Evolutionary conservation across 2,113 vertebrate species (phyloP), one percentile per base, ranked within the genome.

Genomic region (Ammodytes marinus): DNA sequence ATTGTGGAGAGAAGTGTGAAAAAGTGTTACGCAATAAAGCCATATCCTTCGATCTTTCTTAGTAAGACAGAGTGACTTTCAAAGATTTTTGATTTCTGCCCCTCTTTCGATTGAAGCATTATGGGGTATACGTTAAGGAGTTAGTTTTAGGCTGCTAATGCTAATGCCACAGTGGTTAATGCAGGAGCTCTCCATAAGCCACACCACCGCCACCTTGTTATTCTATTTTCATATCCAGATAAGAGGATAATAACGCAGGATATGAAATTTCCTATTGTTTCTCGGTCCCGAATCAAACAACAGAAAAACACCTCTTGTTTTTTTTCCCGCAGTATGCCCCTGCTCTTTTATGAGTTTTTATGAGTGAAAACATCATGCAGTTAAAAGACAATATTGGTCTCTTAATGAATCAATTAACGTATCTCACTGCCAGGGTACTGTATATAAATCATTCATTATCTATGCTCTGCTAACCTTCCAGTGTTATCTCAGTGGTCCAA

Each of bases 251-350:
- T 90, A 89, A 81, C 37, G 19, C 13, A n/a, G 45, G 54, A 90
- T 87, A 86, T 89, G 84, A 93, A 90, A 91, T 91, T 75, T 75
- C 76, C 66, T 43, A 86, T 94, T 93, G 88, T 90, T 92, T 89
- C 27, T 92, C 84, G 79, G 59, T 81, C 9, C 55, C 0, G 59
- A 79, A 69, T 84, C 60, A 76, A 89, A 91, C 80, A 87, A 83
- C 78, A 91, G 64, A 90, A 92, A 92, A 93, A 93, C 90, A 94
- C 90, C 85, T 87, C 77, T 79, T 91, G 87, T 92, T 91, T 92
- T 69, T 80, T 74, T 70, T 75, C 15, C 4, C n/a, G 5, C 27
- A 27, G 42, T 42, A 45, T 61, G 27, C 52, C 46, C 50, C 55
- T 37, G 66, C 71, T 86, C 82, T 71, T 86, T 88, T 86, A 85